phyloP scores from a whole-genome alignment of 2,113 vertebrate species.

The Aphyosemion australe region DNA sequence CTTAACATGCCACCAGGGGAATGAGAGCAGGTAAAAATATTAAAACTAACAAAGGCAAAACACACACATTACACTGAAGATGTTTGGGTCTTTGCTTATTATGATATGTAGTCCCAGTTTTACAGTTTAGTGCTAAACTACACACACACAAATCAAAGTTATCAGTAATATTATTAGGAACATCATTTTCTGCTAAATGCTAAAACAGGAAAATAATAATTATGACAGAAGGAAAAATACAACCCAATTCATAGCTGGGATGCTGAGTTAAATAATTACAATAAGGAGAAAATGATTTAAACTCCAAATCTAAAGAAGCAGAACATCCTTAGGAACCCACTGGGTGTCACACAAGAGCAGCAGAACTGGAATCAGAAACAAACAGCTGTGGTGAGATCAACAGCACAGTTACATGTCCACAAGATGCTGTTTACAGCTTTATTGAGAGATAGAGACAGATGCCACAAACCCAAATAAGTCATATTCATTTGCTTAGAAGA shows the following conservation, averaged over 20 bases:
- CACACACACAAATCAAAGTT: background rate
- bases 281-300: background rate
- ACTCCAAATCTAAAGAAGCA: background rate
- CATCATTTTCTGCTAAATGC: background rate
- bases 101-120: background rate
- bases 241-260: background rate
- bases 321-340: background rate
- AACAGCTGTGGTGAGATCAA: background rate
- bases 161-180: background rate
- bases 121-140: background rate
- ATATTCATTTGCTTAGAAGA: no score
- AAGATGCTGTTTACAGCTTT: background rate
- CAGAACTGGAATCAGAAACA: background rate
- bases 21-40: constrained; percentile 6
- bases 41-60: background rate
- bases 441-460: background rate
- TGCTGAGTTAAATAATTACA: background rate
- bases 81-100: background rate
- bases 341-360: constrained; percentile 11
- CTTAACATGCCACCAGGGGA: background rate
- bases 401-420: background rate
- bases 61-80: background rate
- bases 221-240: background rate
- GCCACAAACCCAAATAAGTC: no score
- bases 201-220: background rate